Percentiles rank a stretch among this genome's conserved stretches.
Evolutionary conservation across 2,797 vertebrate genomes (phyloP).

Genomic region (Mergus octosetaceus): DNA sequence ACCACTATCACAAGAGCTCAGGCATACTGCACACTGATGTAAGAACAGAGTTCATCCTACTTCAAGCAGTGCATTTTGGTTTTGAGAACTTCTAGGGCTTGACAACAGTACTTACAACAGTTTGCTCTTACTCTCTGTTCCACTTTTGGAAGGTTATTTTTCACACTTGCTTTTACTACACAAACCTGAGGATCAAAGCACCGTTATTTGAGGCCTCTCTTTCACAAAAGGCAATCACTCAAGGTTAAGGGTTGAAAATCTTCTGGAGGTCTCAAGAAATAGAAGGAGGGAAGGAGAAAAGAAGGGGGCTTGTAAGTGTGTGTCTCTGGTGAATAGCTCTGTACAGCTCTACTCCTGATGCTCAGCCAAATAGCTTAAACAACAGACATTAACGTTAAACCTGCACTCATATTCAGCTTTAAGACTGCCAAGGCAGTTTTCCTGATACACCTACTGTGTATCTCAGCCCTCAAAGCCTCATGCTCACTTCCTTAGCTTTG

Average conservation of each 20-base stretch:
- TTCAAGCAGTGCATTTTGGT: fast-evolving
- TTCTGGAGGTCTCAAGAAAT: not conserved
- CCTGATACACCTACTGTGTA: constrained; percentile 27
- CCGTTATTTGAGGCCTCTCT: not conserved
- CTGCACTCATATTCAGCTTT: constrained; percentile 12
- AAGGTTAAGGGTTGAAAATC: not conserved
- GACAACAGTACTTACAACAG: not conserved
- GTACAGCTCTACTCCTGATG: not conserved
- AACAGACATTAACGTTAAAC: constrained; percentile 25
- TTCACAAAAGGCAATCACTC: not conserved
- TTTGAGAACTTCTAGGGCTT: not conserved
- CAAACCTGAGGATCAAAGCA: not conserved
- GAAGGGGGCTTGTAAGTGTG: not conserved
- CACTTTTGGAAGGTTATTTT: not conserved
- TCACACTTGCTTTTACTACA: not conserved
- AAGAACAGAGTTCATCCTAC: fast-evolving
- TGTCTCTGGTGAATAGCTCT: constrained; percentile 30
- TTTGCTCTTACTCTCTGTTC: not conserved
- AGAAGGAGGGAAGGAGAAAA: not conserved
- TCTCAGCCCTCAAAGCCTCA: constrained; percentile 59
- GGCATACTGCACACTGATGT: fast-evolving
- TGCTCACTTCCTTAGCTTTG: constrained; percentile 66
- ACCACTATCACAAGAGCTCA: not conserved
- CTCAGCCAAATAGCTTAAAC: constrained; percentile 20
- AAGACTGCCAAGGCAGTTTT: constrained; percentile 44